Evolutionary conservation across 2,888 invertebrate genomes (phyloP).

Genomic region (Mythimna pallens): DNA sequence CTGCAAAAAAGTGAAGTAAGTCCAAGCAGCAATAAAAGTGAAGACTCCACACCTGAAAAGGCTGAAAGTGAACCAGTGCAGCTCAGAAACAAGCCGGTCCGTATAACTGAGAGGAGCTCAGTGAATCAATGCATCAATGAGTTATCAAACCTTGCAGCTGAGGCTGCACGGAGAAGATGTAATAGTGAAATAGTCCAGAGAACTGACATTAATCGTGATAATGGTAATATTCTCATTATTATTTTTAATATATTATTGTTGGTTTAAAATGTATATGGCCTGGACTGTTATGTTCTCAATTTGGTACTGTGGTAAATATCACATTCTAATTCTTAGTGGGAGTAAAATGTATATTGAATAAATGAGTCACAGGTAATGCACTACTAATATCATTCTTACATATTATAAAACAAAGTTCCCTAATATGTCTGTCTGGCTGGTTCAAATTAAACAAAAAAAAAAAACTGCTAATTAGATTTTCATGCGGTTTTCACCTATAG

Average conservation of each 20-base stretch:
- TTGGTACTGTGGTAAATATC: conserved; percentile 45
- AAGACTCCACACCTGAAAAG: conserved; percentile 79
- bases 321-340: not conserved
- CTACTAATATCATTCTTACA: not conserved
- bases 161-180: conserved; percentile 85
- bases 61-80: conserved; percentile 83
- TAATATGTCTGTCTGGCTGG: too few relatives aligned
- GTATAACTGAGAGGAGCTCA: conserved; percentile 84
- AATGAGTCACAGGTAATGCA: not conserved
- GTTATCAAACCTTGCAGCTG: conserved; percentile 89
- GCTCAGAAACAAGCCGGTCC: conserved; percentile 81
- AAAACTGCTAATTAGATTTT: too few relatives aligned
- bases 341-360: not conserved
- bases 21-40: conserved; percentile 78
- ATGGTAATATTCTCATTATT: conserved; percentile 73
- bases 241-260: not conserved
- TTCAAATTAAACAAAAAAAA: too few relatives aligned
- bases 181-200: conserved; percentile 88
- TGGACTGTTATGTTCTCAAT: conserved; percentile 41
- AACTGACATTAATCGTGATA: conserved; percentile 83
- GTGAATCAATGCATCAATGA: conserved; percentile 94
- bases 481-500: too few relatives aligned
- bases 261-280: not conserved
- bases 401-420: too few relatives aligned
- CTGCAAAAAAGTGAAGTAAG: conserved; percentile 84